Evolutionary conservation across 2,888 invertebrate species (phyloP), one percentile per base, ranked within the genome.

Genomic region (Stegana nigrithorax): DNA sequence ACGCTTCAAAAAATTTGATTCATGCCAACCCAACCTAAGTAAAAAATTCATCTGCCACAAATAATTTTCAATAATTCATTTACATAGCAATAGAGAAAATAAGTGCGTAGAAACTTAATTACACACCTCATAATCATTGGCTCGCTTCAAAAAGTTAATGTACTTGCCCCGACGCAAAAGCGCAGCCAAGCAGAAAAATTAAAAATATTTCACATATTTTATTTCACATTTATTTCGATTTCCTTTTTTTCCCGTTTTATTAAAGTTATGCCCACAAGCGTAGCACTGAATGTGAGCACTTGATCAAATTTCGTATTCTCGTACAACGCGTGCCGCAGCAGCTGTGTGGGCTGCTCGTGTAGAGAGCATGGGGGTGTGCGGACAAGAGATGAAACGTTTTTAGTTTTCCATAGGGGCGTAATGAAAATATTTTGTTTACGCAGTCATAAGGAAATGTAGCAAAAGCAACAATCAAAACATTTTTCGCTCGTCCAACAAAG

Each of bases 101-200:
- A 75, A 72, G 71, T 70, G 73, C 79, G 75, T 75, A 71, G 70
- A 74, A 72, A 75, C 80, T 77, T 81, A 80, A 80, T 80, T 80
- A 81, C 71, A 78, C 81, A 80, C 80, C 81, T 80, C 81, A 81
- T 80, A 70, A 75, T 81, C 78, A 79, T 73, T 70, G 75, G 75
- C 68, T 65, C 26, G 26, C 2, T 21, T 32, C 53, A 53, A 53
- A 39, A 39, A n/a, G n/a, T n/a, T n/a, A n/a, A n/a, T n/a, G 8
- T 32, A 65, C n/a, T 39, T 39, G 14, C 17, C n/a, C 4, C n/a
- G 39, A 39, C 17, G 17, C 39, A n/a, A 14, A 5, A 2, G 6
- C 1, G 6, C 39, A 39, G 51, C n/a, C 10, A 51, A 5, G 17
- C 12, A 27, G 21, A 21, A 19, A 0, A 29, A 51, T 8, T 2